These are phyloP conservation scores for Arothron firmamentum DNA, from an alignment of 2,113 vertebrate genomes.

Conservation along the genomic window DNA sequence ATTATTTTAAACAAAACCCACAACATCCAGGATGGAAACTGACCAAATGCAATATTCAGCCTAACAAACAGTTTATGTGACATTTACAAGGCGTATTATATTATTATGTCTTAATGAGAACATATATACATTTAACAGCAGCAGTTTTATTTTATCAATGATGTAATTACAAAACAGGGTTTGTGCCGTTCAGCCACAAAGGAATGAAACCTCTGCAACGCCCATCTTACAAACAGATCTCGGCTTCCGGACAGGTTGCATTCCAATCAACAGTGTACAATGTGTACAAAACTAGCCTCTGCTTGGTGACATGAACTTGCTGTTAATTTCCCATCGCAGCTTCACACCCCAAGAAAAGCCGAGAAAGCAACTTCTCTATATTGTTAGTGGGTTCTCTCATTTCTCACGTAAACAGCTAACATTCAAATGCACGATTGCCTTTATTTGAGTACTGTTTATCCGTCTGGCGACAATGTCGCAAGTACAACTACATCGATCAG, in stretches of 20 bases:
- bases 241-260: slow-evolving; percentile 9
- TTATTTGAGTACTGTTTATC: background rate
- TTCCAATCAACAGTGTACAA: slow-evolving; percentile 17
- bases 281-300: background rate
- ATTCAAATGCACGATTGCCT: background rate
- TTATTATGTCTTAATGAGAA: background rate
- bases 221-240: slow-evolving; percentile 7
- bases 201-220: background rate
- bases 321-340: background rate
- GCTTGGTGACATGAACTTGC: background rate
- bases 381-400: too few relatives aligned
- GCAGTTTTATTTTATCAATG: background rate
- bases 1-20: background rate
- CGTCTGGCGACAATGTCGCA: background rate
- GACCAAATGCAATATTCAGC: too few relatives aligned
- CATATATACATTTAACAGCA: background rate
- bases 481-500: too few relatives aligned
- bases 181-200: background rate
- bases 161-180: too few relatives aligned
- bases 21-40: background rate
- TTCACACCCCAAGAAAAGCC: background rate
- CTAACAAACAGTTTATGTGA: too few relatives aligned
- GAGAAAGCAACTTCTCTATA: background rate
- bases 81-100: too few relatives aligned
- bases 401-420: background rate